A percentile compares a stretch with the other conserved stretches of the same genome.
Evolutionary conservation across 2,113 vertebrate genomes (phyloP).

Genomic region (Pluvialis apricaria): DNA sequence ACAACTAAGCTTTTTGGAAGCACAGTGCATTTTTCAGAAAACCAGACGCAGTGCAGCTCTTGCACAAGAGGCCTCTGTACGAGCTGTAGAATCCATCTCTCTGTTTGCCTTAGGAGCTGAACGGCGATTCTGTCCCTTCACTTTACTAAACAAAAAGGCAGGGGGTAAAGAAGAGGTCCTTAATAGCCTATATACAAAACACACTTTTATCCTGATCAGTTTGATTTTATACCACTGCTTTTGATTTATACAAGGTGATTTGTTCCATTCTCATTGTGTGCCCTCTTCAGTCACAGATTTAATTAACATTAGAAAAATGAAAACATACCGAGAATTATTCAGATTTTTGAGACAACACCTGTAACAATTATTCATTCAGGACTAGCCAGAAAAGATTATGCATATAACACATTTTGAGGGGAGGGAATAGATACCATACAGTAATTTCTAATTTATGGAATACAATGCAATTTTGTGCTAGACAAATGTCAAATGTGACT

Average conservation of each 20-base stretch:
- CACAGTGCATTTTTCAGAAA: background rate
- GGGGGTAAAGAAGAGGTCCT: background rate
- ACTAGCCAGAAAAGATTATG: background rate
- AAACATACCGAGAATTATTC: slow-evolving; percentile 26
- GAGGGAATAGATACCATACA: background rate
- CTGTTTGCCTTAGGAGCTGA: slow-evolving; percentile 16
- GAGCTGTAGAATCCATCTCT: background rate
- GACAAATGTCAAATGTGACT: background rate
- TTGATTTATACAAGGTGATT: slow-evolving; percentile 13
- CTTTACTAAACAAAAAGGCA: background rate
- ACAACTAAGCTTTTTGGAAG: background rate
- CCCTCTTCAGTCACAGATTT: slow-evolving; percentile 60
- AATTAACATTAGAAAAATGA: slow-evolving; percentile 71
- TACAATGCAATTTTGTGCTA: background rate
- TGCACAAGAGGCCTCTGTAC: slow-evolving; percentile 24
- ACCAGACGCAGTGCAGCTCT: background rate
- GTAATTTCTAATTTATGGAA: background rate
- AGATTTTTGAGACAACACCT: slow-evolving; percentile 24
- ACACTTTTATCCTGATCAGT: background rate
- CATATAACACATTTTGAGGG: background rate
- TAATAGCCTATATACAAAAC: background rate
- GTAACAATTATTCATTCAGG: slow-evolving; percentile 23
- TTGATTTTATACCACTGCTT: slow-evolving; percentile 39
- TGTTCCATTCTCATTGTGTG: background rate
- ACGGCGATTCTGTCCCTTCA: background rate